Percentiles rank a stretch among this genome's conserved stretches.
Evolutionary conservation across 1,140 invertebrate species (phyloP).

Genomic region (Drosophila orosa): DNA sequence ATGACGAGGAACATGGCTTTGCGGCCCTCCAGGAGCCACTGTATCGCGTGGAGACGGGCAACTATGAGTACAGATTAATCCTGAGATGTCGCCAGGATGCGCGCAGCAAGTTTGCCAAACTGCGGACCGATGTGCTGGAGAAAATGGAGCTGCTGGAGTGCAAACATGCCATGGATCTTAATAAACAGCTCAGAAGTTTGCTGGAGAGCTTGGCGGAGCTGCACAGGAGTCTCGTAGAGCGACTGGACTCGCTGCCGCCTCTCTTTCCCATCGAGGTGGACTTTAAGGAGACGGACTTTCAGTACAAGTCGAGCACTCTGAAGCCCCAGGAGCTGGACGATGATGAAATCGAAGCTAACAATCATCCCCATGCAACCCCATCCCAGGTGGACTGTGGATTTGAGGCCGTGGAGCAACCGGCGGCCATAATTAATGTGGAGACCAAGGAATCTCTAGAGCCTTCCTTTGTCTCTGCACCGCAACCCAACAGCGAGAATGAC

Average conservation of each 20-base stretch:
- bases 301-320: constrained; percentile 90
- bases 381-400: constrained; percentile 66
- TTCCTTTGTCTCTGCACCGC: not conserved
- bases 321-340: constrained; percentile 84
- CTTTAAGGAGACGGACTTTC: constrained; percentile 95
- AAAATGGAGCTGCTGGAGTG: constrained; percentile 98
- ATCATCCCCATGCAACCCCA: constrained; percentile 11
- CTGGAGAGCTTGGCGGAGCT: constrained; percentile 92
- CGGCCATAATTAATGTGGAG: constrained; percentile 68
- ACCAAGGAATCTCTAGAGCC: constrained; percentile 14
- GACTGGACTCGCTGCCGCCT: constrained; percentile 89
- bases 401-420: constrained; percentile 74
- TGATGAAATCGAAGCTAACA: constrained; percentile 84
- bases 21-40: constrained; percentile 97
- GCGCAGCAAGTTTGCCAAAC: constrained; percentile 93
- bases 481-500: constrained; percentile 58
- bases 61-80: constrained; percentile 98
- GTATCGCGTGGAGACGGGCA: constrained; percentile 98
- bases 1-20: constrained; percentile 98
- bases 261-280: constrained; percentile 99
- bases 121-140: constrained; percentile 97
- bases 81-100: constrained; percentile 98
- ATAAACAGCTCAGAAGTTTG: constrained; percentile 92
- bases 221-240: constrained; percentile 87
- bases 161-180: constrained; percentile 98